Base-by-base conservation (phyloP, 2,888 invertebrate species). In the Strigamia maritima region DNA sequence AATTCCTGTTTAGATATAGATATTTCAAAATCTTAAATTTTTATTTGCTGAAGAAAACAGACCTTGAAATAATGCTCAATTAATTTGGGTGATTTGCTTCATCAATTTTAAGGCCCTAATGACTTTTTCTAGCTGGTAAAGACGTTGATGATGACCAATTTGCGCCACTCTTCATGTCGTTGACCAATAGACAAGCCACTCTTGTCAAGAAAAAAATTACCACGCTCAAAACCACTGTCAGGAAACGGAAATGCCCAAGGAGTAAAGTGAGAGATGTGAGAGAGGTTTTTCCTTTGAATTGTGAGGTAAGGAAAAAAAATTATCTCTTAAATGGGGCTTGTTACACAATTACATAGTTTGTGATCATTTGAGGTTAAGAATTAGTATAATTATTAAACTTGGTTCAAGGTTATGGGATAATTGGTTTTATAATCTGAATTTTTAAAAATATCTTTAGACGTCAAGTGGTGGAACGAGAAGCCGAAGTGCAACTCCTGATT, bases 401-500 rank as follows among this genome's bases (percentile, higher is more conserved):
- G 35, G 54, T 19, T 54, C 54, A 54, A 54, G 54, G 54, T 54
- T 54, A 19, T 3, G 54, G 54, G 1, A 10, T 54, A 4, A 8
- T 54, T 54, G 19, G 19, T 3, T 54, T n/a, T 54, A 44, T 10
- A 4, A n/a, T n/a, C 19, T 54, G n/a, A 4, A 4, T 19, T 54
- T 22, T 2, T 19, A 4, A 2, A n/a, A n/a, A 44, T 10, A 16
- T 75, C 10, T 77, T 40, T 86, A 91, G 91, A 90, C 91, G 86
- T 93, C 93, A 81, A 93, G 93, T 85, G 93, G 86, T 93, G 94
- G 81, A 74, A 81, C 82, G 16, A 76, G 82, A 38, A 82, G 82
- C 82, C 91, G 94, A 82, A 94, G 94, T 86, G 94, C 94, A 82
- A 94, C 94, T 79, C 94, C 94, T 35, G 94, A 94, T 88, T 94